Conservation (phyloP, 2,797 vertebrate genomes). For the Petrocephalus schoutedeni region DNA sequence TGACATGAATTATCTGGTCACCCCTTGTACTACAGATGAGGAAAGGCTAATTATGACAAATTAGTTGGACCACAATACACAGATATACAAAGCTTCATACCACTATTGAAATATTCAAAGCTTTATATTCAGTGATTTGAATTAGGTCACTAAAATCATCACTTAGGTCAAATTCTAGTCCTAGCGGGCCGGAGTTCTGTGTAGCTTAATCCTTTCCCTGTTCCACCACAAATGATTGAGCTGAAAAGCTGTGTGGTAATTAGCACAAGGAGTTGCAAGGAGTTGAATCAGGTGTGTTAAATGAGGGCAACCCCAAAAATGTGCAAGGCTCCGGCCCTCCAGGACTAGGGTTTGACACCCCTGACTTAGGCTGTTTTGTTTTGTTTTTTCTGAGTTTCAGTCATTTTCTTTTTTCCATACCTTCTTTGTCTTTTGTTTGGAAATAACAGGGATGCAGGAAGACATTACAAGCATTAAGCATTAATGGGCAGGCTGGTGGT, state of each 20-base stretch:
- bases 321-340: too few species aligned
- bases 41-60: not conserved
- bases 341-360: too few species aligned
- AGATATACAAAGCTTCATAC: not conserved
- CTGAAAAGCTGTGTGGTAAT: too few species aligned
- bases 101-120: not conserved
- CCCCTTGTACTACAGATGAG: not conserved
- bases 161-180: not conserved
- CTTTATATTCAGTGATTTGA: not conserved
- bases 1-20: not conserved
- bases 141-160: not conserved
- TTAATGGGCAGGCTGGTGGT: too few species aligned
- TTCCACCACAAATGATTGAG: too few species aligned
- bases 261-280: too few species aligned
- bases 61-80: not conserved
- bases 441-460: slow-evolving; percentile 21
- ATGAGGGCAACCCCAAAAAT: too few species aligned
- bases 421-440: not conserved
- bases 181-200: too few species aligned
- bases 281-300: too few species aligned
- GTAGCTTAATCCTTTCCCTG: too few species aligned
- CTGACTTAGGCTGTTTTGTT: not conserved
- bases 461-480: slow-evolving; percentile 15
- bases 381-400: not conserved
- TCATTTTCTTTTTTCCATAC: not conserved